Evolutionary conservation across 2,888 invertebrate species (phyloP).

Genomic region (Drosophila maculinotata): DNA sequence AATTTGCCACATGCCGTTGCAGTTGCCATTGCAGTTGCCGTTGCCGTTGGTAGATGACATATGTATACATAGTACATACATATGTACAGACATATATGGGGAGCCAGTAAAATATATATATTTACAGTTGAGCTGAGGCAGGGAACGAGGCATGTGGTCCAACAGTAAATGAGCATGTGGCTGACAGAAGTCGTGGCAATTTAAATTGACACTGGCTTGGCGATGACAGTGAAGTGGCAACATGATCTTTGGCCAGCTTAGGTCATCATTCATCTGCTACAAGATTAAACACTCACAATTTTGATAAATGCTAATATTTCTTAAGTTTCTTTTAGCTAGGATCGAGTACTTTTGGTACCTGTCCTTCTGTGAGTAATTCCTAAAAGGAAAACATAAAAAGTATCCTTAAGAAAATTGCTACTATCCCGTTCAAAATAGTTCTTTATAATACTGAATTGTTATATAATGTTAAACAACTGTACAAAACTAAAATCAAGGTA

Average conservation of each 20-base stretch:
- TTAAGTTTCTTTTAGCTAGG: no score
- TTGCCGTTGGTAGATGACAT: constrained; percentile 15
- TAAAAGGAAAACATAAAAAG: no score
- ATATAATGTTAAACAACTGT: no score
- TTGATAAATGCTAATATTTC: no score
- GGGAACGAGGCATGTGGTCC: background rate
- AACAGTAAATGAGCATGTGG: constrained; percentile 2
- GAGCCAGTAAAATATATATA: constrained; percentile 4
- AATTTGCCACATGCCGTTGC: constrained; percentile 62
- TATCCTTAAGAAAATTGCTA: no score
- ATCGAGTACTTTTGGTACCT: no score
- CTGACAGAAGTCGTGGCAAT: constrained; percentile 32
- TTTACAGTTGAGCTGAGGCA: constrained; percentile 1
- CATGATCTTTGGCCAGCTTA: background rate
- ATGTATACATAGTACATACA: background rate
- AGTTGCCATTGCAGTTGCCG: constrained; percentile 17
- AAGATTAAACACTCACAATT: no score
- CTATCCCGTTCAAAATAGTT: no score
- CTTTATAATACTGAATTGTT: no score
- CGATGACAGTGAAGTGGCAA: background rate
- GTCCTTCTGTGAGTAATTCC: no score
- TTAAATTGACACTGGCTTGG: constrained; percentile 21
- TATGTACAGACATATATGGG: background rate
- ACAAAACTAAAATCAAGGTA: no score
- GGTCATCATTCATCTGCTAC: no score